phyloP scores from a whole-genome alignment of 2,113 vertebrate species.

The Heptranchias perlo region DNA sequence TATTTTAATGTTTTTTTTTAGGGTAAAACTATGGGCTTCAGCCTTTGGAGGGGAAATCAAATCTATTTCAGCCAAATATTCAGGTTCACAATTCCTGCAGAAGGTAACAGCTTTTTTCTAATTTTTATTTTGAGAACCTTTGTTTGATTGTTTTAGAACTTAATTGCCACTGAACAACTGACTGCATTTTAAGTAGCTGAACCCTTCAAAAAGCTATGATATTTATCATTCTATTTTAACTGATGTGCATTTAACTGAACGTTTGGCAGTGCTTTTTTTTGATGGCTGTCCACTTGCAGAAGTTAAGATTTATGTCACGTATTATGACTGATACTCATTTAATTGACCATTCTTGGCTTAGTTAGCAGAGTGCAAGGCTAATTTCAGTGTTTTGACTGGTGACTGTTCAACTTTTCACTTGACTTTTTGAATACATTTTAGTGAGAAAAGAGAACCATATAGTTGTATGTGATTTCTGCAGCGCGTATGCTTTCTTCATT shows the following conservation, averaged over 20 bases:
- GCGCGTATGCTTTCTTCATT: constrained; percentile 69
- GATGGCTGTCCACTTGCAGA: neutral
- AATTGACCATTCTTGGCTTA: constrained; percentile 1
- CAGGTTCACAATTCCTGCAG: constrained; percentile 94
- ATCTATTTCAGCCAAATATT: constrained; percentile 97
- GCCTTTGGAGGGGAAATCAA: constrained; percentile 98
- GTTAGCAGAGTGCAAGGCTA: neutral
- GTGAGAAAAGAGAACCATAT: constrained; percentile 45
- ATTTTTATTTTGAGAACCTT: neutral
- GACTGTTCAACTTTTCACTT: neutral
- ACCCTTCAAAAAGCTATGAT: neutral
- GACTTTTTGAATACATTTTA: constrained; percentile 34
- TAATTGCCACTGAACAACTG: neutral
- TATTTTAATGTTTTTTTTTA: constrained; percentile 45
- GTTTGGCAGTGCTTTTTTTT: constrained; percentile 6
- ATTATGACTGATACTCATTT: constrained; percentile 5
- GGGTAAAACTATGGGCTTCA: constrained; percentile 98
- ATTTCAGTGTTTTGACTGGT: too few relatives aligned
- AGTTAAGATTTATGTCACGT: neutral
- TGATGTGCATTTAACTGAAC: neutral
- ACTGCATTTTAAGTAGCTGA: neutral
- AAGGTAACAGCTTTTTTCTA: constrained; percentile 70
- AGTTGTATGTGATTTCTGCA: constrained; percentile 65
- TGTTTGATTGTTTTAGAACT: constrained; percentile 1
- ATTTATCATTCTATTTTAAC: neutral